Percentiles rank a stretch among this genome's conserved stretches.
Conservation (phyloP, 2,888 invertebrate species). For the Axea sp. region DNA sequence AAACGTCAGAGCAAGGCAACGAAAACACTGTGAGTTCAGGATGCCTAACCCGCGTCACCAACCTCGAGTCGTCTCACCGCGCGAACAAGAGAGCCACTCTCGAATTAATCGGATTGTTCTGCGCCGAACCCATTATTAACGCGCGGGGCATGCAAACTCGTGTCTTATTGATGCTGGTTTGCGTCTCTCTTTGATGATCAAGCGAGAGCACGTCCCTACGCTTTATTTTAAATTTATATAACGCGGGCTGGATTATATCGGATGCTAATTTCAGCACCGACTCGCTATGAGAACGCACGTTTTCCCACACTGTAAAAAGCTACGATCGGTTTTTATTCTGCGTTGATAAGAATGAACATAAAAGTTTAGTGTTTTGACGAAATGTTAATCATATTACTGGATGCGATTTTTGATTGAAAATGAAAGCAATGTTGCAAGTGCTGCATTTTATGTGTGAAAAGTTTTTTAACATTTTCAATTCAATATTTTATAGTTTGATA, state of each 20-base stretch:
- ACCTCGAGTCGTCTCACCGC: slow-evolving; percentile 63
- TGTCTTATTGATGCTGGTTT: slow-evolving; percentile 65
- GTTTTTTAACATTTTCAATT: no score
- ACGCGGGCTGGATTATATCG: slow-evolving; percentile 62
- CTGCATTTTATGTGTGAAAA: no score
- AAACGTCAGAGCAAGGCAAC: slow-evolving; percentile 76
- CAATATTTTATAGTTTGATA: no score
- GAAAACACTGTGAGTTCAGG: slow-evolving; percentile 77
- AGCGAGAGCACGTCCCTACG: slow-evolving; percentile 65
- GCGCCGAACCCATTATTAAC: slow-evolving; percentile 77
- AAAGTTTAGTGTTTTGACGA: no score
- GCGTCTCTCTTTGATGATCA: slow-evolving; percentile 66
- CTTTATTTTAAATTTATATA: slow-evolving; percentile 68
- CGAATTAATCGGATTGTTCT: slow-evolving; percentile 78
- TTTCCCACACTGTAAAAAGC: slow-evolving; percentile 51
- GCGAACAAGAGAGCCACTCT: slow-evolving; percentile 68
- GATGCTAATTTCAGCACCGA: slow-evolving; percentile 61
- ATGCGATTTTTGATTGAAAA: no score
- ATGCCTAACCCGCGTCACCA: slow-evolving; percentile 71
- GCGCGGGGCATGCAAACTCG: slow-evolving; percentile 72
- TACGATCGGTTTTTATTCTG: no score
- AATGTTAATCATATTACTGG: no score
- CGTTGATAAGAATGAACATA: no score
- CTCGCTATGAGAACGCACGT: slow-evolving; percentile 50
- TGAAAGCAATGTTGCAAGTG: no score